phyloP scores from a whole-genome alignment of 2,113 vertebrate species.

The Pseudorasbora parva region DNA sequence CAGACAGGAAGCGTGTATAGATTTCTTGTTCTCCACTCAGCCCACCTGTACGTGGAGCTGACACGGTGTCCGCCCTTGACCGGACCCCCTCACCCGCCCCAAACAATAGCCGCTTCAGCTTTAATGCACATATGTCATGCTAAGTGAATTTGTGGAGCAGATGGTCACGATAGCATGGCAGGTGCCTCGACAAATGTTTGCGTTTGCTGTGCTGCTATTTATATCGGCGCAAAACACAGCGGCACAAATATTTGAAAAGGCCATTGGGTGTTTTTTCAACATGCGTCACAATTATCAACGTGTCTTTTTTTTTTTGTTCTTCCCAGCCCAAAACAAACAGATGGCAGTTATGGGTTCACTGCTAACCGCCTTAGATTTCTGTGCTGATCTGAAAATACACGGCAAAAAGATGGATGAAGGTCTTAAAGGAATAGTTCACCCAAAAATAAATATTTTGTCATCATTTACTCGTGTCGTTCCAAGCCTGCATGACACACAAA shows the following conservation, averaged over 20 bases:
- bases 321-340: conserved; percentile 63
- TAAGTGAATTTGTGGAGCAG: conserved; percentile 75
- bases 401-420: conserved; percentile 16
- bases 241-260: conserved; percentile 77
- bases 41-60: conserved; percentile 57
- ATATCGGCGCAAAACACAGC: conserved; percentile 74
- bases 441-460: background rate
- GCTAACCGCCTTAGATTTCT: conserved; percentile 56
- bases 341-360: conserved; percentile 64
- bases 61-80: conserved; percentile 51
- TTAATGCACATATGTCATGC: conserved; percentile 77
- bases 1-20: conserved; percentile 29
- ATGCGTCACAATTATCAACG: conserved; percentile 69
- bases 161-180: conserved; percentile 75
- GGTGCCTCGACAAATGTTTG: conserved; percentile 82
- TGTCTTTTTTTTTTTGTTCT: conserved; percentile 43
- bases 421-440: conserved; percentile 19
- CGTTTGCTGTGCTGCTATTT: conserved; percentile 76
- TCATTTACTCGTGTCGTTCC: background rate
- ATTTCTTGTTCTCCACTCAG: conserved; percentile 33
- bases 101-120: conserved; percentile 73
- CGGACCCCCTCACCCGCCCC: conserved; percentile 52
- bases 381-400: conserved; percentile 50
- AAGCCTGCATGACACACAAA: background rate
- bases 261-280: conserved; percentile 65